phyloP scores from a whole-genome alignment of 92 coral and sea anemone genomes.

The Galaxea fascicularis region DNA sequence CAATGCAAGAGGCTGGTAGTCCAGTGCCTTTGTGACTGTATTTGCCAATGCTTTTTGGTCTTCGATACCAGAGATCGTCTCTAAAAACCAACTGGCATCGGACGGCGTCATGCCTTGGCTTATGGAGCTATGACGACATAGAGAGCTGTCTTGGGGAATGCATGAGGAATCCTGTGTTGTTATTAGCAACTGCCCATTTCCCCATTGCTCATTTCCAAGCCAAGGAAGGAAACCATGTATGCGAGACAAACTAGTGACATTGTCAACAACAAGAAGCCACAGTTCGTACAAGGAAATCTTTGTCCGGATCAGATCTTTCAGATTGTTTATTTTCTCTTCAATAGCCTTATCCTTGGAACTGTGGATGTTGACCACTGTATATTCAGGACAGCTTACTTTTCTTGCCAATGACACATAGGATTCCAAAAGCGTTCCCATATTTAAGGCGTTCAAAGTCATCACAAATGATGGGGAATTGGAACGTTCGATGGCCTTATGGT shows the following conservation, averaged over 20 bases:
- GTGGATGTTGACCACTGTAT: not conserved
- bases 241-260: not conserved
- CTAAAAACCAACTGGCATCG: not conserved
- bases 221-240: constrained; percentile 2
- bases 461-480: not conserved
- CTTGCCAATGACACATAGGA: not conserved
- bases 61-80: not conserved
- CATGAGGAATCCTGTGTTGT: constrained; percentile 34
- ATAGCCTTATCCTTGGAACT: not conserved
- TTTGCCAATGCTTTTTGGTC: not conserved
- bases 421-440: not conserved
- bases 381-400: not conserved
- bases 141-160: not conserved
- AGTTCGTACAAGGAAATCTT: not conserved
- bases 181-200: constrained; percentile 40
- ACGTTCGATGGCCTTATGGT: not conserved
- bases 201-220: constrained; percentile 30
- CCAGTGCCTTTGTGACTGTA: constrained; percentile 54
- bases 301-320: not conserved
- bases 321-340: not conserved
- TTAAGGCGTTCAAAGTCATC: not conserved
- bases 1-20: constrained; percentile 70
- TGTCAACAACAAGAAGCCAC: not conserved
- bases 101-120: constrained; percentile 25
- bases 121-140: constrained; percentile 10